Evolutionary conservation across 2,797 vertebrate genomes (phyloP).

Genomic region (Tinamus major): DNA sequence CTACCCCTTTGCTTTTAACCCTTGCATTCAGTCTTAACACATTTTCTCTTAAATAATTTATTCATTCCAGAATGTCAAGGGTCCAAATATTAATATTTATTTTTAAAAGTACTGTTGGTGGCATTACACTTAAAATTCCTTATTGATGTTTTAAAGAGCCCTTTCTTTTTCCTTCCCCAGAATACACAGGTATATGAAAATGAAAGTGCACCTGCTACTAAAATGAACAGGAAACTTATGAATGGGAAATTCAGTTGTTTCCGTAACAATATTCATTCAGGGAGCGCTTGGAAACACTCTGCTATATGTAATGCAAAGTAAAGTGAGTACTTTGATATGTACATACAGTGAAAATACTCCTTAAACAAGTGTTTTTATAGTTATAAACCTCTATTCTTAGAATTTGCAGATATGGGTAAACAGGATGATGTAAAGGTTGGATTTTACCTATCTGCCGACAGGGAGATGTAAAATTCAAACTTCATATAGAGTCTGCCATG

Average conservation of each 20-base stretch:
- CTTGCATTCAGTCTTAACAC: constrained; percentile 90
- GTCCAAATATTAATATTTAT: constrained; percentile 92
- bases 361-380: constrained; percentile 23
- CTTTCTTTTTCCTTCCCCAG: constrained; percentile 63
- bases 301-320: constrained; percentile 66
- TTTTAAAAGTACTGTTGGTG: constrained; percentile 89
- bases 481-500: constrained; percentile 6
- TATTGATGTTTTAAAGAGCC: constrained; percentile 44
- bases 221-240: constrained; percentile 68
- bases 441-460: background rate
- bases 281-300: constrained; percentile 73
- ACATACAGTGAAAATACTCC: constrained; percentile 55
- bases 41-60: constrained; percentile 94
- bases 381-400: constrained; percentile 41
- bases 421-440: background rate
- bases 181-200: constrained; percentile 65
- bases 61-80: constrained; percentile 96
- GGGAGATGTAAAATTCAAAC: constrained; percentile 29
- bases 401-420: background rate
- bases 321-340: constrained; percentile 43
- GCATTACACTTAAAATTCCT: constrained; percentile 91
- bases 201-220: constrained; percentile 73
- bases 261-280: constrained; percentile 63
- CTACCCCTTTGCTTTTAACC: constrained; percentile 79
- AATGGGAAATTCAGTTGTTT: constrained; percentile 52